These are phyloP conservation scores for Autographa gamma DNA, from an alignment of 2,888 invertebrate genomes.

Conservation along the genomic window DNA sequence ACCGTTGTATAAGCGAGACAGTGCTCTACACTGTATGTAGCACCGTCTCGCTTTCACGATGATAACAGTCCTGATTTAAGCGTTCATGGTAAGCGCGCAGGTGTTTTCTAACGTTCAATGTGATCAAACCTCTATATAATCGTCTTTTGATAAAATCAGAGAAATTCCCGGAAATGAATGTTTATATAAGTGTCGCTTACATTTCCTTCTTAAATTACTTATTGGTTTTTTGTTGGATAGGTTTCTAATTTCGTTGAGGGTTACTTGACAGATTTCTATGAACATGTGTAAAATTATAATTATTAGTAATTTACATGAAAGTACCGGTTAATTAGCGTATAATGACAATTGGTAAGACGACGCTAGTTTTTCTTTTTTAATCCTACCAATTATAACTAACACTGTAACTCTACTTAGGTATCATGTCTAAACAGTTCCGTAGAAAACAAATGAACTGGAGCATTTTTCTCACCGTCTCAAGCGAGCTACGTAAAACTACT, in stretches of 20 bases:
- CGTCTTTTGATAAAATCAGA: conserved; percentile 16
- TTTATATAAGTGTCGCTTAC: conserved; percentile 22
- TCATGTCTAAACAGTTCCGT: neutral
- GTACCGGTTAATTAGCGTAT: too few relatives aligned
- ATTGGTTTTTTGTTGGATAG: conserved; percentile 9
- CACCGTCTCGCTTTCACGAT: too few relatives aligned
- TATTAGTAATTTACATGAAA: too few relatives aligned
- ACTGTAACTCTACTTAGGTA: neutral
- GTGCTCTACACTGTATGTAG: too few relatives aligned
- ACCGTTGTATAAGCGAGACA: too few relatives aligned
- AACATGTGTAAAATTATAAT: too few relatives aligned
- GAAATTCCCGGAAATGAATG: conserved; percentile 18
- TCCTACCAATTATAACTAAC: neutral
- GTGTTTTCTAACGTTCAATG: conserved; percentile 6
- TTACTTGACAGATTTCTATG: neutral
- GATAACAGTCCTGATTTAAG: too few relatives aligned
- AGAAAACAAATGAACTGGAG: neutral
- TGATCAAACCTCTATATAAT: conserved; percentile 9
- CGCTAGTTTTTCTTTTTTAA: too few relatives aligned
- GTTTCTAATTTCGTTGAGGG: neutral
- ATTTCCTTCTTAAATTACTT: neutral
- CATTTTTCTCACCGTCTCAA: conserved; percentile 2
- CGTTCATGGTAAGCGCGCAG: neutral
- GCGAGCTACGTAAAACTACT: conserved; percentile 3
- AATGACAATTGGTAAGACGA: too few relatives aligned